A percentile compares a stretch with the other conserved stretches of the same genome.
phyloP scores from a whole-genome alignment of 2,797 vertebrate genomes.

The Poeciliopsis infans region DNA sequence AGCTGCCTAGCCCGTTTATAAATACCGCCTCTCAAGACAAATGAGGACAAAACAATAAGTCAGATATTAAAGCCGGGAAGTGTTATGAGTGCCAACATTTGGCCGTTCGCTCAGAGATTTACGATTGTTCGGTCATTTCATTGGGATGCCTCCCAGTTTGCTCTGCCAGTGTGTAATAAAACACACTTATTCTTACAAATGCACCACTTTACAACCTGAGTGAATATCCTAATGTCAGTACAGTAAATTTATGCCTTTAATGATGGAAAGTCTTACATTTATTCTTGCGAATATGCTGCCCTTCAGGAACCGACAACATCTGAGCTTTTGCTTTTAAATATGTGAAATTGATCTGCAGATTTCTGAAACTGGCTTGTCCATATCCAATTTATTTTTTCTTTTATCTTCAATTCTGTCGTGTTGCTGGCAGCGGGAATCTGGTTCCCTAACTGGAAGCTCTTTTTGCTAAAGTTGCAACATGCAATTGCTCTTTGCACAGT shows the following conservation, averaged over 20 bases:
- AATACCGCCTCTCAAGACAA: not conserved
- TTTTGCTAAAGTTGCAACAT: too few species aligned
- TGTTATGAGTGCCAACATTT: not conserved
- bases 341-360: not conserved
- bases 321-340: not conserved
- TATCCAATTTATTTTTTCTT: not conserved
- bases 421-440: too few species aligned
- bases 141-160: not conserved
- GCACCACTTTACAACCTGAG: not conserved
- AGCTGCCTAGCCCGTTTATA: not conserved
- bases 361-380: too few species aligned
- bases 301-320: not conserved
- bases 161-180: not conserved
- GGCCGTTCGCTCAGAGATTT: not conserved
- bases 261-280: not conserved
- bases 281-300: not conserved
- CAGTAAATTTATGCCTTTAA: not conserved
- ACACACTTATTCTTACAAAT: not conserved
- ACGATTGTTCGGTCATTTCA: not conserved
- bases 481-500: too few species aligned
- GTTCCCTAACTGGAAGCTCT: too few species aligned
- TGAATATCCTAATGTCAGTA: not conserved
- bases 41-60: not conserved
- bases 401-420: too few species aligned
- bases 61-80: not conserved